These are phyloP conservation scores for Agriopis leucophaearia DNA, from an alignment of 2,888 invertebrate species.

Conservation along the genomic window DNA sequence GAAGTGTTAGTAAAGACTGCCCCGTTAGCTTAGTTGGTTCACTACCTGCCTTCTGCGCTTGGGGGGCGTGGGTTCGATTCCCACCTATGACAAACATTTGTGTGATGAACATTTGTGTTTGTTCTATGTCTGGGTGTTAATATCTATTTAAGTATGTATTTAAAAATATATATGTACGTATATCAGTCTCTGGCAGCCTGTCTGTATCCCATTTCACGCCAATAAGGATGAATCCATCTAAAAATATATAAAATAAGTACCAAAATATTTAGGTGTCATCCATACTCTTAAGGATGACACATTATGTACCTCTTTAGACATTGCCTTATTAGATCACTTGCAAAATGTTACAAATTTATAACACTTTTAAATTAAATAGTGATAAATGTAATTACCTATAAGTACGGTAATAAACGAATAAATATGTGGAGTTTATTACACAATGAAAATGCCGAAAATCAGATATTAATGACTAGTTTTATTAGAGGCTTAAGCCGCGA, in stretches of 20 bases:
- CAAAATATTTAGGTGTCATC: not conserved
- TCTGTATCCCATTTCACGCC: not conserved
- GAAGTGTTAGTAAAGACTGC: too few species aligned
- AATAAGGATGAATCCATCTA: not conserved
- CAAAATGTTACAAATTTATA: not conserved
- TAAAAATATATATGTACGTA: too few species aligned
- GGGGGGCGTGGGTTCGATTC: too few species aligned
- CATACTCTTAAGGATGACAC: constrained; percentile 3
- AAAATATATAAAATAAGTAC: not conserved
- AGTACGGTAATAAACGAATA: not conserved
- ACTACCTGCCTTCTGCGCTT: too few species aligned
- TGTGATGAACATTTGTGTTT: too few species aligned
- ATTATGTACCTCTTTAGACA: not conserved
- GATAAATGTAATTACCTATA: not conserved
- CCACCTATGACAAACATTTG: too few species aligned
- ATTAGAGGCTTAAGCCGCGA: not conserved
- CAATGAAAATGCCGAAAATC: constrained; percentile 13
- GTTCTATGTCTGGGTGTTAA: too few species aligned
- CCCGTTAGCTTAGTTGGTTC: too few species aligned
- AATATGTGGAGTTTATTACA: constrained; percentile 1
- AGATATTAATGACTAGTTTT: constrained; percentile 5
- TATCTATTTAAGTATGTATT: too few species aligned
- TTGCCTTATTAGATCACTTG: too few species aligned
- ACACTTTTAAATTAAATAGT: not conserved
- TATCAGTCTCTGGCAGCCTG: too few species aligned